phyloP scores from a whole-genome alignment of 2,888 invertebrate genomes.

The Suillia variegata region DNA sequence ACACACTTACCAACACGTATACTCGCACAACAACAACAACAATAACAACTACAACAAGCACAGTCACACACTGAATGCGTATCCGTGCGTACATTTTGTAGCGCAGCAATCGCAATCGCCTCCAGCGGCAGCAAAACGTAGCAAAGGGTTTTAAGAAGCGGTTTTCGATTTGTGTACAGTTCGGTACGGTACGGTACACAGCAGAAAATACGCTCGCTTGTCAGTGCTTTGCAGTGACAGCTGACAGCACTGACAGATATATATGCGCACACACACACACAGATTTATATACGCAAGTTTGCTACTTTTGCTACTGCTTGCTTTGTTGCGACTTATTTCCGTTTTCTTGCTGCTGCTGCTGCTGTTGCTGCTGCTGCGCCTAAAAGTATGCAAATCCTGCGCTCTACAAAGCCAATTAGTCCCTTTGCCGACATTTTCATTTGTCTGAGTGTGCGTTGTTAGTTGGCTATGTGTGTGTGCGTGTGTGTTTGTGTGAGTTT shows the following conservation, averaged over 20 bases:
- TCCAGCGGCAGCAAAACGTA: too few species aligned
- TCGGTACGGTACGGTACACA: too few species aligned
- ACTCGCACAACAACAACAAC: too few species aligned
- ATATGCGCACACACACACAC: background rate
- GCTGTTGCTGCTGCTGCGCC: background rate
- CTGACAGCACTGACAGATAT: background rate
- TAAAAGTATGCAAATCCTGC: conserved; percentile 11
- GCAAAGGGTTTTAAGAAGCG: too few species aligned
- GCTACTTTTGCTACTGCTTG: too few species aligned
- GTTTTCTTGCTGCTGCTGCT: too few species aligned
- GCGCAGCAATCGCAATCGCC: background rate
- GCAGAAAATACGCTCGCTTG: too few species aligned
- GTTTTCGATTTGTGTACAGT: too few species aligned
- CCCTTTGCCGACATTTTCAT: conserved; percentile 1
- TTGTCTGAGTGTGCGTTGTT: background rate
- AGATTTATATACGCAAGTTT: background rate
- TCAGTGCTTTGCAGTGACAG: background rate
- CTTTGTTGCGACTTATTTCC: background rate
- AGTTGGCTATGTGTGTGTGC: too few species aligned
- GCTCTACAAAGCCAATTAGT: conserved; percentile 12
- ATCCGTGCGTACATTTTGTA: background rate
- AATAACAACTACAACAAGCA: too few species aligned
- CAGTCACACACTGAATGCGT: background rate
- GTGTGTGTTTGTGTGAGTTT: background rate
- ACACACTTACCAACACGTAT: too few species aligned